A percentile compares a stretch with the other conserved stretches of the same genome.
phyloP scores from a whole-genome alignment of 1,140 invertebrate genomes.

The Scaptomyza montana region DNA sequence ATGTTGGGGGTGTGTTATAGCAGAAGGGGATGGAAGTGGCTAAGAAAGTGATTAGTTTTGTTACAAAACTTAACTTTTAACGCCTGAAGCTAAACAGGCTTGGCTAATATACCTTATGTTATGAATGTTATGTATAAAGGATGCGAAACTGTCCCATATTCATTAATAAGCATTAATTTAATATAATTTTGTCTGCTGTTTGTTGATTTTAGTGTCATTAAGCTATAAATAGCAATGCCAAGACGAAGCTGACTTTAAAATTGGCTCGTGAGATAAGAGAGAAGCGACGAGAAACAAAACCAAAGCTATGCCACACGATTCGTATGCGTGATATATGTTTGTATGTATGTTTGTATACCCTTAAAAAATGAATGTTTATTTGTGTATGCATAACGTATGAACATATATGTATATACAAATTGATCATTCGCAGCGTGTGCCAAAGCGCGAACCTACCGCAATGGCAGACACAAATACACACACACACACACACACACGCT shows the following conservation, averaged over 20 bases:
- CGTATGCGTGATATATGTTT: conserved; percentile 33
- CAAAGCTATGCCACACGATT: not conserved
- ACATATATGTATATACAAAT: conserved; percentile 22
- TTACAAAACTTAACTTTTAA: no score
- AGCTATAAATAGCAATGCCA: conserved; percentile 19
- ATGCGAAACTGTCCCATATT: no score
- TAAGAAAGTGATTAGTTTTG: no score
- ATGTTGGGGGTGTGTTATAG: conserved; percentile 32
- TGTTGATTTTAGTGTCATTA: not conserved
- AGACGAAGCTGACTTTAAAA: conserved; percentile 18
- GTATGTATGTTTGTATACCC: not conserved
- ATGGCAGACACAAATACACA: conserved; percentile 30
- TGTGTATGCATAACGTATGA: no score
- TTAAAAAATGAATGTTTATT: no score
- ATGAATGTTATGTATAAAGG: no score
- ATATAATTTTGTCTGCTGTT: not conserved
- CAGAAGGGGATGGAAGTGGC: no score
- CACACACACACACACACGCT: conserved; percentile 11
- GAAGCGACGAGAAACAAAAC: conserved; percentile 3
- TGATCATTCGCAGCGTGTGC: conserved; percentile 63
- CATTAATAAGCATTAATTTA: not conserved
- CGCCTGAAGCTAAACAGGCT: no score
- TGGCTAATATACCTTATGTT: no score
- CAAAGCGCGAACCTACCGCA: conserved; percentile 68
- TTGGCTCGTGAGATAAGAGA: conserved; percentile 15